Conservation (phyloP, 2,888 invertebrate genomes). For the Campoplex capitator region DNA sequence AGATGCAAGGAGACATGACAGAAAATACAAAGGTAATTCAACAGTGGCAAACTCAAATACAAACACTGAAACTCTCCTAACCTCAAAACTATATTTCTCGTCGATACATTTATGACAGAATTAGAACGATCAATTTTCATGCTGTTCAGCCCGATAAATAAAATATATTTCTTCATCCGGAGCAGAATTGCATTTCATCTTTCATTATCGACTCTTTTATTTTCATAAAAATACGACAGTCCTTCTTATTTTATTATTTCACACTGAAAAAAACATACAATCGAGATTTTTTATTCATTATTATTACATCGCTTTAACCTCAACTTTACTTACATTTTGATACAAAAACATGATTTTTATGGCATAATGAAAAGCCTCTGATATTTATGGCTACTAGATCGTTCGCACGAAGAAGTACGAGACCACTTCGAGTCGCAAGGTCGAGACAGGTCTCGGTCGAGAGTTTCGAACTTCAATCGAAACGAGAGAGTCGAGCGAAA, state of each 20-base stretch:
- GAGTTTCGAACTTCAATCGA: background rate
- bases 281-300: background rate
- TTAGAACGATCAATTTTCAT: background rate
- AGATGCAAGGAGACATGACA: slow-evolving; percentile 53
- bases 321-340: no score
- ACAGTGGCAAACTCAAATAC: background rate
- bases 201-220: background rate
- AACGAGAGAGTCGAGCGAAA: slow-evolving; percentile 7
- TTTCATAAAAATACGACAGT: background rate
- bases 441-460: slow-evolving; percentile 17
- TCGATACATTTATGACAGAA: background rate
- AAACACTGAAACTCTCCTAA: slow-evolving; percentile 18
- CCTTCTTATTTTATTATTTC: background rate
- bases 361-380: background rate
- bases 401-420: background rate
- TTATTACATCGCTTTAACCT: background rate
- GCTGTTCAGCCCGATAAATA: background rate
- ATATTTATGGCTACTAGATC: background rate
- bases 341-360: no score
- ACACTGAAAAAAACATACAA: background rate
- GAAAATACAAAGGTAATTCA: slow-evolving; percentile 58
- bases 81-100: slow-evolving; percentile 37
- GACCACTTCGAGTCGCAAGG: background rate
- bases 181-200: background rate
- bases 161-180: background rate